These are phyloP conservation scores for Sarotherodon lohbergeri DNA, from an alignment of 2,113 vertebrate genomes.

Conservation along the genomic window DNA sequence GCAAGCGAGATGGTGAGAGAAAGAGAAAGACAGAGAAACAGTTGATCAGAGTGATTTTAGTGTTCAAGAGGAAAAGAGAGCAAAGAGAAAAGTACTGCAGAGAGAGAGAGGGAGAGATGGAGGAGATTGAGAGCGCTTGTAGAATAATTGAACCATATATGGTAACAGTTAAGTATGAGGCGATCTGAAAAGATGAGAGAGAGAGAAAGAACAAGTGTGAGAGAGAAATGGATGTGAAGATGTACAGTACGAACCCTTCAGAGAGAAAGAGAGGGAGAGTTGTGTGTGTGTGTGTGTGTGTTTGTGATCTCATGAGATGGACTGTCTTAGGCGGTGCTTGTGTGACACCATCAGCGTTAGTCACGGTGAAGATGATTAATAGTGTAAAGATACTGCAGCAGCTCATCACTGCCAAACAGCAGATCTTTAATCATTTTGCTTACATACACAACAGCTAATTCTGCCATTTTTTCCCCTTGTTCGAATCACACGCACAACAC, in stretches of 20 bases:
- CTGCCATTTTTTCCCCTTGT: not conserved
- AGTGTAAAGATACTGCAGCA: slow-evolving; percentile 46
- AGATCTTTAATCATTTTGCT: slow-evolving; percentile 12
- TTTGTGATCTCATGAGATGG: slow-evolving; percentile 39
- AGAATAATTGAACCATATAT: slow-evolving; percentile 63
- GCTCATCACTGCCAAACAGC: slow-evolving; percentile 34
- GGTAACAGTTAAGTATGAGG: slow-evolving; percentile 49
- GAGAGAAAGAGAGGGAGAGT: not conserved
- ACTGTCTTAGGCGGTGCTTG: slow-evolving; percentile 36
- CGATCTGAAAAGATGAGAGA: slow-evolving; percentile 48
- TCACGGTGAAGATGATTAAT: slow-evolving; percentile 58
- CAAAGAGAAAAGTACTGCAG: not conserved
- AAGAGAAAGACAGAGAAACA: slow-evolving; percentile 10
- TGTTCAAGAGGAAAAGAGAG: slow-evolving; percentile 24
- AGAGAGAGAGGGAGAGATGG: not conserved
- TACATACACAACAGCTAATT: not conserved
- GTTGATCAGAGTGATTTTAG: slow-evolving; percentile 52
- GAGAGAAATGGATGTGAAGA: slow-evolving; percentile 51
- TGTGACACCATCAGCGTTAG: slow-evolving; percentile 60
- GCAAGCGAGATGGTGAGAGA: not conserved
- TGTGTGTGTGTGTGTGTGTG: not conserved
- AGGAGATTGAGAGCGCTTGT: slow-evolving; percentile 32
- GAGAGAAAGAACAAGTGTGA: slow-evolving; percentile 21
- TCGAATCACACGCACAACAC: not conserved
- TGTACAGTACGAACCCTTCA: slow-evolving; percentile 28